A percentile compares a stretch with the other conserved stretches of the same genome.
Evolutionary conservation across 2,888 invertebrate genomes (phyloP).

Genomic region (Aspidiotus rigidus): DNA sequence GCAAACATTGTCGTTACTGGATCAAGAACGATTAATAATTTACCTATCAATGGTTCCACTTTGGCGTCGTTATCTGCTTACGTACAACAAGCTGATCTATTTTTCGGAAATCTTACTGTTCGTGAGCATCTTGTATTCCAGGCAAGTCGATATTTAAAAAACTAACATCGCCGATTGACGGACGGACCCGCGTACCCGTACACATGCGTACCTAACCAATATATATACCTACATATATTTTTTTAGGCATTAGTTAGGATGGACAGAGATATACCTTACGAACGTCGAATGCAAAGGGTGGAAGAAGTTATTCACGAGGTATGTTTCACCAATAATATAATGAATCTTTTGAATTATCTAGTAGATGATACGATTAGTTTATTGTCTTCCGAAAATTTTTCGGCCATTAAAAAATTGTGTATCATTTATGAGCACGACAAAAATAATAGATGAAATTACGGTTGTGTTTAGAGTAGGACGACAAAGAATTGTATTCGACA

Average conservation of each 20-base stretch:
- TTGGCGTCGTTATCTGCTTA: slow-evolving; percentile 75
- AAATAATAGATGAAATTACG: too few species aligned
- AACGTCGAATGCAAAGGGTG: slow-evolving; percentile 65
- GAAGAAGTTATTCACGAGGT: slow-evolving; percentile 80
- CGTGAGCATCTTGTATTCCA: slow-evolving; percentile 81
- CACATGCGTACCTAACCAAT: neutral
- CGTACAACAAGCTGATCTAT: slow-evolving; percentile 88
- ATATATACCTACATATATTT: slow-evolving; percentile 2
- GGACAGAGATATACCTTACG: slow-evolving; percentile 64
- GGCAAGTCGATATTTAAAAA: slow-evolving; percentile 45
- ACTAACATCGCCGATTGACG: too few species aligned
- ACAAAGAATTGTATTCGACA: too few species aligned
- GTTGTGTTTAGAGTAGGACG: too few species aligned
- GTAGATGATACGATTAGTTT: neutral
- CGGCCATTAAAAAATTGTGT: neutral
- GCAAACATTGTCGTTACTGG: slow-evolving; percentile 57
- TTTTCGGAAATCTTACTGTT: slow-evolving; percentile 82
- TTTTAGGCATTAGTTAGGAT: slow-evolving; percentile 71
- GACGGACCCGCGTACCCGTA: neutral
- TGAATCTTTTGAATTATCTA: neutral
- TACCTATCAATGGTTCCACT: slow-evolving; percentile 59
- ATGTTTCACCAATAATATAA: slow-evolving; percentile 39
- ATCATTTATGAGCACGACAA: too few species aligned
- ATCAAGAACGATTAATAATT: slow-evolving; percentile 60
- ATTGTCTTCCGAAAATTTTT: neutral